These are phyloP conservation scores for Calliopum simillimum DNA, from an alignment of 2,888 invertebrate genomes.

Conservation along the genomic window DNA sequence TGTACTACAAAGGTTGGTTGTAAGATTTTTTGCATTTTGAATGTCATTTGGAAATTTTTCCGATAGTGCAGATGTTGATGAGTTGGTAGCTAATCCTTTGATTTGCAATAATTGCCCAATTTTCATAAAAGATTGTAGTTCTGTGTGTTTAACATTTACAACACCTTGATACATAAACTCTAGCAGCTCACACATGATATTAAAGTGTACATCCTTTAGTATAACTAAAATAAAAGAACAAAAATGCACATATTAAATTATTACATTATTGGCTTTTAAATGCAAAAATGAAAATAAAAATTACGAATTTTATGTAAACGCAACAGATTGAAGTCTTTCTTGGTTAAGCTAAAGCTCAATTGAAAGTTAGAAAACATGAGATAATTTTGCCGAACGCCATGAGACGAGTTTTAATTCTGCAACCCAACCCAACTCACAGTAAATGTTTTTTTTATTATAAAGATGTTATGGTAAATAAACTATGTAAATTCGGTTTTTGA, in stretches of 20 bases:
- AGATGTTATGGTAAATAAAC: too few relatives aligned
- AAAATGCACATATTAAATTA: neutral
- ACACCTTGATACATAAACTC: slow-evolving; percentile 75
- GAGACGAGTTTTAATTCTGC: too few relatives aligned
- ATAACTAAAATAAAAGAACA: slow-evolving; percentile 63
- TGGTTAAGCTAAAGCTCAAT: too few relatives aligned
- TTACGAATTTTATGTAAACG: neutral
- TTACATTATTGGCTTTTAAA: neutral
- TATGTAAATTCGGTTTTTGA: too few relatives aligned
- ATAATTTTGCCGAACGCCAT: too few relatives aligned
- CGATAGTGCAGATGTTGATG: slow-evolving; percentile 54
- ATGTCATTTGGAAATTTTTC: slow-evolving; percentile 56
- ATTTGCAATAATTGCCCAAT: slow-evolving; percentile 68
- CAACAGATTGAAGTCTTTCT: too few relatives aligned
- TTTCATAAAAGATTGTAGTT: slow-evolving; percentile 68
- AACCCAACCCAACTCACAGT: too few relatives aligned
- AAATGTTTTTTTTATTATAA: too few relatives aligned
- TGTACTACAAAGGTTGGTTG: slow-evolving; percentile 3
- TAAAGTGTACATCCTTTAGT: slow-evolving; percentile 72
- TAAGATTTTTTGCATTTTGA: slow-evolving; percentile 1
- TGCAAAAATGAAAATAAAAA: neutral
- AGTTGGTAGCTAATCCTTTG: slow-evolving; percentile 67
- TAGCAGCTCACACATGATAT: slow-evolving; percentile 70
- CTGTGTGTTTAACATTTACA: slow-evolving; percentile 69
- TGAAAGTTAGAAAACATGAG: too few relatives aligned